These are phyloP conservation scores for Gyrodactylus salaris DNA, from an alignment of 1,140 invertebrate genomes.

Conservation along the genomic window DNA sequence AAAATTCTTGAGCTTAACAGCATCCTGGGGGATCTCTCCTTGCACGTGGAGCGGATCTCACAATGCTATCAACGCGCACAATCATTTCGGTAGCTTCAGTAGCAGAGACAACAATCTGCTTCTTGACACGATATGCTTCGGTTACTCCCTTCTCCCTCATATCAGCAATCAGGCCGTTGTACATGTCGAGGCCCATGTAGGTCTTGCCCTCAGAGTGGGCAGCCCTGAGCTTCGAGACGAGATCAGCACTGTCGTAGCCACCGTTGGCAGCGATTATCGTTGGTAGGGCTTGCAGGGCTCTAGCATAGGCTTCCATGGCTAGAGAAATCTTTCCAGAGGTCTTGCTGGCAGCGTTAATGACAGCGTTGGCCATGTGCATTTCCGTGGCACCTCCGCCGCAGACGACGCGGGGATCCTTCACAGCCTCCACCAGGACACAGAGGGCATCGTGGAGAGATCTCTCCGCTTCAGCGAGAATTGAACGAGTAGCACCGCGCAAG, in stretches of 20 bases:
- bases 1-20: not conserved
- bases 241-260: slow-evolving; percentile 75
- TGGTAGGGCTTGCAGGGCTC: slow-evolving; percentile 46
- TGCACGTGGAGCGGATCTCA: slow-evolving; percentile 62
- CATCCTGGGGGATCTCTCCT: slow-evolving; percentile 18
- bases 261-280: slow-evolving; percentile 89
- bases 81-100: slow-evolving; percentile 96
- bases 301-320: slow-evolving; percentile 76
- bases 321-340: slow-evolving; percentile 85
- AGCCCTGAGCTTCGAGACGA: slow-evolving; percentile 56
- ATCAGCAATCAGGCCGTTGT: slow-evolving; percentile 41
- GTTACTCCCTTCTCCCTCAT: slow-evolving; percentile 62
- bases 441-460: slow-evolving; percentile 85
- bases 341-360: slow-evolving; percentile 29
- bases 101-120: slow-evolving; percentile 65
- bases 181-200: slow-evolving; percentile 65
- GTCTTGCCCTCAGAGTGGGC: slow-evolving; percentile 40
- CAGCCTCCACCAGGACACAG: slow-evolving; percentile 73
- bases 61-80: slow-evolving; percentile 76
- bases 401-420: slow-evolving; percentile 56
- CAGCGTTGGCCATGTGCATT: slow-evolving; percentile 7
- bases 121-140: slow-evolving; percentile 77
- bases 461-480: slow-evolving; percentile 93
- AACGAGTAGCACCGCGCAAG: slow-evolving; percentile 84
- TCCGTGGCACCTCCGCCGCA: slow-evolving; percentile 41